Percentiles rank a stretch among this genome's conserved stretches.
phyloP scores from a whole-genome alignment of 2,797 vertebrate genomes.

The Coluber constrictor region DNA sequence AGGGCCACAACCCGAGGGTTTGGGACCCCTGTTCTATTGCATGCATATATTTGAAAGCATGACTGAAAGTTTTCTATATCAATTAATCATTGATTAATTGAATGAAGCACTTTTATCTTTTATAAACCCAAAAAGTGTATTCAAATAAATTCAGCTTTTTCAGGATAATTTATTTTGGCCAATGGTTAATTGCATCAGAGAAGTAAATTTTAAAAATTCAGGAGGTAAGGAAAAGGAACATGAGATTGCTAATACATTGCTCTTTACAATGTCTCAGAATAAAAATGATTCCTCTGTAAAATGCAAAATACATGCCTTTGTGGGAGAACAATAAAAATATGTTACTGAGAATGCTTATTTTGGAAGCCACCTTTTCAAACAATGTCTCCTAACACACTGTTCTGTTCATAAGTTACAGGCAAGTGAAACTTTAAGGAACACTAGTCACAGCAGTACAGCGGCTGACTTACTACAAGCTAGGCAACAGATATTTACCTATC shows the following conservation, averaged over 20 bases:
- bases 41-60: not conserved
- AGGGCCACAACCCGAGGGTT: not conserved
- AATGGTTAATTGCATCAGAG: not conserved
- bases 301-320: not conserved
- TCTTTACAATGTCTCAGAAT: not conserved
- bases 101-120: not conserved
- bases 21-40: not conserved
- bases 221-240: too few relatives aligned
- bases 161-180: not conserved
- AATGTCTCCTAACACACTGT: not conserved
- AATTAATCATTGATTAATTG: not conserved
- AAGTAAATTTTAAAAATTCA: not conserved
- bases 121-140: not conserved
- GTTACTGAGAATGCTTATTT: not conserved
- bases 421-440: slow-evolving; percentile 89
- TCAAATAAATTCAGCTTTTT: not conserved
- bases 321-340: not conserved
- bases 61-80: not conserved
- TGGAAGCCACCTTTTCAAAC: not conserved
- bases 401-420: slow-evolving; percentile 84
- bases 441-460: slow-evolving; percentile 87
- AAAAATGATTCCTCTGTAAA: not conserved
- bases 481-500: slow-evolving; percentile 84
- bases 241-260: not conserved
- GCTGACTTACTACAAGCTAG: slow-evolving; percentile 89